Percentiles rank a stretch among this genome's conserved stretches.
Conservation (phyloP, 37 sponge, comb jelly and placozoan species). For the Cliona cf. orientalis region DNA sequence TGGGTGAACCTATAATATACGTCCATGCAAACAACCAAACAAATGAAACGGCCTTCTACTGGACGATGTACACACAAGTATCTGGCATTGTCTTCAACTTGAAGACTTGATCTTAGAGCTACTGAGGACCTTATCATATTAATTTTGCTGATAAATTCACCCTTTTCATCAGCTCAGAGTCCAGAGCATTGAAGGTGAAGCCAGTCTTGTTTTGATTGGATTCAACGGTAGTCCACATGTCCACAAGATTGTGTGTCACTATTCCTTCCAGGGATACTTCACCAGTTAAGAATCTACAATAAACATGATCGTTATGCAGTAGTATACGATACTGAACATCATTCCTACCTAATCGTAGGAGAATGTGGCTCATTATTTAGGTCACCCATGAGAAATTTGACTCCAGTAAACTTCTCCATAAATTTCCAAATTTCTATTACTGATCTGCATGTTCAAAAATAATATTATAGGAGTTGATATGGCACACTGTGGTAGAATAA, state of each 20-base stretch:
- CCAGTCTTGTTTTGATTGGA: slow-evolving; percentile 29
- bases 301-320: background rate
- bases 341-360: slow-evolving; percentile 31
- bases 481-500: too few relatives aligned
- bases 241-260: slow-evolving; percentile 17
- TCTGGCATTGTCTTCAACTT: too few relatives aligned
- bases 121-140: too few relatives aligned
- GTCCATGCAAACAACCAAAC: too few relatives aligned
- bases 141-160: slow-evolving; percentile 35
- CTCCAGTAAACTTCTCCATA: slow-evolving; percentile 44
- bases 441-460: slow-evolving; percentile 35
- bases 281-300: slow-evolving; percentile 65
- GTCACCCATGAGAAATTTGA: slow-evolving; percentile 78
- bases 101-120: too few relatives aligned
- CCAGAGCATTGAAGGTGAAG: slow-evolving; percentile 59
- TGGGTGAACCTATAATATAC: too few relatives aligned
- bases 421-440: slow-evolving; percentile 54
- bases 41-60: too few relatives aligned
- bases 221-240: slow-evolving; percentile 48
- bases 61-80: too few relatives aligned
- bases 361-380: slow-evolving; percentile 79
- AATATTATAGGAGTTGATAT: background rate
- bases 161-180: slow-evolving; percentile 28
- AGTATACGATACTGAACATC: background rate
- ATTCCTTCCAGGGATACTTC: slow-evolving; percentile 32